Evolutionary conservation across 2,888 invertebrate genomes (phyloP).

Genomic region (Axea sp.): DNA sequence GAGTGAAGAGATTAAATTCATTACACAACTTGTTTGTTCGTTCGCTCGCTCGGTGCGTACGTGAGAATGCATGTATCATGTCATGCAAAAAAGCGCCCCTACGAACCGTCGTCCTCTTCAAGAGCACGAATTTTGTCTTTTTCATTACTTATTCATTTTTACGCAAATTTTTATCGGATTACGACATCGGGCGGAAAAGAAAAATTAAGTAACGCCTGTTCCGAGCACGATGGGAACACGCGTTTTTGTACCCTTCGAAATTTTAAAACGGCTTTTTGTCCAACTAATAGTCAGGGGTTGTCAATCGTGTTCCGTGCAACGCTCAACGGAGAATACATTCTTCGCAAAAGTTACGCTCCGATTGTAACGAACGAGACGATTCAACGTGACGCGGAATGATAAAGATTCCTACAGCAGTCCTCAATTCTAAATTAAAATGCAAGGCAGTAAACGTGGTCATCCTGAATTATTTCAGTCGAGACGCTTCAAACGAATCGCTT

Average conservation of each 20-base stretch:
- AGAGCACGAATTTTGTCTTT: conserved; percentile 48
- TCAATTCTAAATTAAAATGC: no score
- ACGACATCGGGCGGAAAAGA: conserved; percentile 3
- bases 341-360: no score
- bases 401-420: no score
- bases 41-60: conserved; percentile 58
- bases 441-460: no score
- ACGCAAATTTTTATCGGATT: conserved; percentile 50
- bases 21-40: conserved; percentile 70
- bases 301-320: no score
- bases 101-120: conserved; percentile 34
- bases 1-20: conserved; percentile 69
- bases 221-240: background rate
- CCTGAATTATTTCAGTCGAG: no score
- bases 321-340: no score
- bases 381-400: no score
- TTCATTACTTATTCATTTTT: conserved; percentile 51
- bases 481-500: no score
- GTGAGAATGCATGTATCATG: conserved; percentile 61
- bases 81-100: conserved; percentile 45
- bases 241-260: background rate
- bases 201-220: conserved; percentile 5
- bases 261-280: conserved; percentile 1
- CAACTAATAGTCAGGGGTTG: background rate
- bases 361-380: no score